Percentiles rank a stretch among this genome's conserved stretches.
Conservation (phyloP, 1,140 invertebrate genomes). For the Bursaphelenchus mucronatus region DNA sequence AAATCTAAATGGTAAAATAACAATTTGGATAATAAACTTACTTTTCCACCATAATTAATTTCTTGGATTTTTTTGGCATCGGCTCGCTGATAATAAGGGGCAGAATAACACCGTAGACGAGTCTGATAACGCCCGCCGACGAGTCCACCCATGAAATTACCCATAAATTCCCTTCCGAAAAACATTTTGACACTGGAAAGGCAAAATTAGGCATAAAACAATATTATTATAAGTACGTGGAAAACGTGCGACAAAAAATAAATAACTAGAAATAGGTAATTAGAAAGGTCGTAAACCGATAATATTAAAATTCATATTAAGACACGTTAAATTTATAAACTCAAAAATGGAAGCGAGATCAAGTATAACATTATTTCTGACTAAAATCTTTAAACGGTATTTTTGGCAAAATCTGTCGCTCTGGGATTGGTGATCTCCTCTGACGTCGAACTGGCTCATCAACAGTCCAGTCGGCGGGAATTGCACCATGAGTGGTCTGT, state of each 20-base stretch:
- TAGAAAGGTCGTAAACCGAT: background rate
- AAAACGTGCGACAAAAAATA: conserved; percentile 12
- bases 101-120: conserved; percentile 51
- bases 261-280: conserved; percentile 14
- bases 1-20: conserved; percentile 41
- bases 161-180: background rate
- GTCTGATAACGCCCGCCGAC: no score
- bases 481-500: conserved; percentile 31
- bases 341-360: conserved; percentile 13
- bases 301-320: conserved; percentile 15
- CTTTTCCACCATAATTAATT: conserved; percentile 59
- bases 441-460: conserved; percentile 19
- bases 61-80: conserved; percentile 53
- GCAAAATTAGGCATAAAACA: no score
- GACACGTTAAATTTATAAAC: conserved; percentile 26
- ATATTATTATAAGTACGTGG: no score
- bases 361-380: conserved; percentile 24
- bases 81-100: conserved; percentile 45
- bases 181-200: no score
- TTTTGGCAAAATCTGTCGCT: conserved; percentile 17
- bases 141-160: no score
- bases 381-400: conserved; percentile 46
- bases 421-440: background rate
- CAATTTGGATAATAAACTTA: conserved; percentile 11
- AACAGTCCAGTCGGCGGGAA: conserved; percentile 26